phyloP scores from a whole-genome alignment of 2,888 invertebrate species.

The Bellardia bayeri region DNA sequence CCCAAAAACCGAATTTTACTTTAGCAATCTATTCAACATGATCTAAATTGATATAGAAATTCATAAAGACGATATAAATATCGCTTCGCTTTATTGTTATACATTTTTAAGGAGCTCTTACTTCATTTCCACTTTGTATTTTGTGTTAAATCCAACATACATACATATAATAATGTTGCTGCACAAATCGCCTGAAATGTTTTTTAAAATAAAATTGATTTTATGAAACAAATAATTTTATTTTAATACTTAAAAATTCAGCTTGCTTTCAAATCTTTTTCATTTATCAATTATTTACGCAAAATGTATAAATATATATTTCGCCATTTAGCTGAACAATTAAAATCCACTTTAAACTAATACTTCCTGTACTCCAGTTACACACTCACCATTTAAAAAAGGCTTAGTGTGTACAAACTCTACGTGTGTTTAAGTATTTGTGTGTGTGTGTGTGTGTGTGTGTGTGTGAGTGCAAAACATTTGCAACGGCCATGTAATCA shows the following conservation, averaged over 20 bases:
- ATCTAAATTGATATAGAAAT: too few relatives aligned
- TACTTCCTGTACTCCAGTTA: background rate
- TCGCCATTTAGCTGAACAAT: conserved; percentile 36
- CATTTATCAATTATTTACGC: conserved; percentile 28
- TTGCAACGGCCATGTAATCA: conserved; percentile 52
- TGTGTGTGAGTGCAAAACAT: conserved; percentile 10
- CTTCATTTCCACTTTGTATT: too few relatives aligned
- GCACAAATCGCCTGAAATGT: background rate
- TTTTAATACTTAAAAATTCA: background rate
- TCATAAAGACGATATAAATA: too few relatives aligned
- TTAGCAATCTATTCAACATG: too few relatives aligned
- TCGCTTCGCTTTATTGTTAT: too few relatives aligned
- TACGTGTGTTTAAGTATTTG: too few relatives aligned
- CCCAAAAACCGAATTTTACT: too few relatives aligned
- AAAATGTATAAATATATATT: conserved; percentile 21
- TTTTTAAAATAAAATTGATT: background rate
- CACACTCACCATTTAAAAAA: conserved; percentile 11
- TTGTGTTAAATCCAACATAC: too few relatives aligned
- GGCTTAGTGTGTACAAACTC: background rate
- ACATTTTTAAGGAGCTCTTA: too few relatives aligned
- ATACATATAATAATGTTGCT: background rate
- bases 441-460: too few relatives aligned
- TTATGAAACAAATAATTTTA: background rate
- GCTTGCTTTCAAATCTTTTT: background rate
- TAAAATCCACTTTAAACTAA: conserved; percentile 35